Evolutionary conservation across 35 echinoderm and acorn worm genomes (phyloP).

Genomic region (Amphiura filiformis): DNA sequence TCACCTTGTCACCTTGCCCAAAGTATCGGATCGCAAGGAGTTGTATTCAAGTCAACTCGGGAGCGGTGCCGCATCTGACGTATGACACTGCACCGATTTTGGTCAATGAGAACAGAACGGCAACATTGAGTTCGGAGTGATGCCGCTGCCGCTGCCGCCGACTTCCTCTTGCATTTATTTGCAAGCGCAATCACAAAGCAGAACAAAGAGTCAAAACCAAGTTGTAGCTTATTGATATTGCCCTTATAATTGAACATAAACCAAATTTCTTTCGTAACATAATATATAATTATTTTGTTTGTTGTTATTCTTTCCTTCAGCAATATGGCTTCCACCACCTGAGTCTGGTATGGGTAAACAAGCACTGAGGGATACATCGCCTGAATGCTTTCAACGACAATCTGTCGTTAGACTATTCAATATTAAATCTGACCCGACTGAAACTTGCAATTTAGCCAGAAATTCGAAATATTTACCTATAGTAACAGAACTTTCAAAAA

Average conservation of each 20-base stretch:
- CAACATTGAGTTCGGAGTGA: background rate
- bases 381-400: too few species aligned
- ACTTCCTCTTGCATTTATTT: background rate
- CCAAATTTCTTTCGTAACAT: too few species aligned
- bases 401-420: background rate
- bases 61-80: too few species aligned
- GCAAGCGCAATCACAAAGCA: background rate
- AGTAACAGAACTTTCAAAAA: background rate
- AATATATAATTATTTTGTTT: too few species aligned
- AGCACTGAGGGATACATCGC: too few species aligned
- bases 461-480: background rate
- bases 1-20: too few species aligned
- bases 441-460: background rate
- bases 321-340: background rate
- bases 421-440: background rate
- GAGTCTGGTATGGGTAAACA: background rate
- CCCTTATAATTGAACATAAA: too few species aligned
- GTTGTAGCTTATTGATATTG: background rate
- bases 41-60: too few species aligned
- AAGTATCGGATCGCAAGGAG: too few species aligned
- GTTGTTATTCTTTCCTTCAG: background rate
- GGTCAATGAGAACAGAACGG: too few species aligned
- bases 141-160: background rate
- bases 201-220: background rate
- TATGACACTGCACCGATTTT: too few species aligned